These are phyloP conservation scores for Osmerus mordax DNA, from an alignment of 2,113 vertebrate genomes.

Conservation along the genomic window DNA sequence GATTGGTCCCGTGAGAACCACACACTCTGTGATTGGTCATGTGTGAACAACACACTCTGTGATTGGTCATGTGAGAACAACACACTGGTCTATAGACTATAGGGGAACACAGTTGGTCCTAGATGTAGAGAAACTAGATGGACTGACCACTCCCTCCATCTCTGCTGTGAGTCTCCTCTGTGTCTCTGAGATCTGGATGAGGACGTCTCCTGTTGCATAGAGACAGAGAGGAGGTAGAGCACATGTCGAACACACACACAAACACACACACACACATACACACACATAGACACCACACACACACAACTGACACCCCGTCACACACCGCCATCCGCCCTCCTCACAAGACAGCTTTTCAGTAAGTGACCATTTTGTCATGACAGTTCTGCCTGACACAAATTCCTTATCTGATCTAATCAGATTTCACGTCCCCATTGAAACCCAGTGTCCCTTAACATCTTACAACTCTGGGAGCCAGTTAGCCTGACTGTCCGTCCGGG, in stretches of 20 bases:
- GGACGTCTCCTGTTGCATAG: conserved; percentile 79
- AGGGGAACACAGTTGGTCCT: too few species aligned
- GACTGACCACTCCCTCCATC: conserved; percentile 90
- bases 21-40: neutral
- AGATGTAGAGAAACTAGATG: neutral
- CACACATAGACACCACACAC: neutral
- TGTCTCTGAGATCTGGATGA: conserved; percentile 89
- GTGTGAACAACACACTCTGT: neutral
- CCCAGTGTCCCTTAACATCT: too few species aligned
- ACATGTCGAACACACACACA: neutral
- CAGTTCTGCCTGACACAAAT: too few species aligned
- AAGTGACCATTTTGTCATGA: too few species aligned
- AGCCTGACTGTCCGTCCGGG: neutral
- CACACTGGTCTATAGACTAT: neutral
- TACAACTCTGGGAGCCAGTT: too few species aligned
- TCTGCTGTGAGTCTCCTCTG: conserved; percentile 86
- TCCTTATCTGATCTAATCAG: too few species aligned
- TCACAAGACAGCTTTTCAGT: too few species aligned
- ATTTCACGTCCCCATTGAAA: too few species aligned
- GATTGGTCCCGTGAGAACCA: neutral
- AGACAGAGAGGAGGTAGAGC: neutral
- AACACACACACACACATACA: neutral
- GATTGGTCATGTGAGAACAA: neutral
- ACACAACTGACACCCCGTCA: neutral
- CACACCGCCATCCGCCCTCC: neutral